These are phyloP conservation scores for Apis laboriosa DNA, from an alignment of 1,140 invertebrate species.

Conservation along the genomic window DNA sequence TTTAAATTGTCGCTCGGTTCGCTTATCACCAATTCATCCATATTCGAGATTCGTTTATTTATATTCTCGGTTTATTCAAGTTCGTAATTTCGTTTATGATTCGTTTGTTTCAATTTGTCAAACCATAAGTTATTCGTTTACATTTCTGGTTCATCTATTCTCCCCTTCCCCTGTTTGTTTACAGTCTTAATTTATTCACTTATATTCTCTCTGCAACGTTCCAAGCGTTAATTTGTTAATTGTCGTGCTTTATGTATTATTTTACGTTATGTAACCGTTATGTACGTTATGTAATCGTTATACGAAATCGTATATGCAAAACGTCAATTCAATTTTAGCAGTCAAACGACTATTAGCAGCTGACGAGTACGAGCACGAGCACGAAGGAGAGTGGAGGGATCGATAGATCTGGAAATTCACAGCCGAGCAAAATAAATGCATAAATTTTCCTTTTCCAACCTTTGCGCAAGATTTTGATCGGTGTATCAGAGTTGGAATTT, in stretches of 20 bases:
- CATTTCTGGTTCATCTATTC: no score
- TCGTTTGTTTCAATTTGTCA: no score
- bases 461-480: conserved; percentile 37
- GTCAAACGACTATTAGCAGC: not conserved
- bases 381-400: not conserved
- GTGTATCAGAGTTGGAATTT: conserved; percentile 1
- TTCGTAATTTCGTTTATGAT: no score
- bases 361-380: no score
- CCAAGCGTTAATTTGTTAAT: not conserved
- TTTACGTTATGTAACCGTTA: no score
- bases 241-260: not conserved
- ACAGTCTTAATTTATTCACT: not conserved
- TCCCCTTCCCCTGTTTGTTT: not conserved
- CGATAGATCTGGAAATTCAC: not conserved
- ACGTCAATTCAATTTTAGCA: no score
- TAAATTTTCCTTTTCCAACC: conserved; percentile 4
- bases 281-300: no score
- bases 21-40: no score
- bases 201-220: not conserved
- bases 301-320: no score
- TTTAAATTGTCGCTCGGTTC: no score
- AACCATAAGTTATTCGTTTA: not conserved
- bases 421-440: conserved; percentile 27
- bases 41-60: no score
- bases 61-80: no score